Base-by-base conservation (phyloP, 2,113 vertebrate species). In the Callithrix jacchus region DNA sequence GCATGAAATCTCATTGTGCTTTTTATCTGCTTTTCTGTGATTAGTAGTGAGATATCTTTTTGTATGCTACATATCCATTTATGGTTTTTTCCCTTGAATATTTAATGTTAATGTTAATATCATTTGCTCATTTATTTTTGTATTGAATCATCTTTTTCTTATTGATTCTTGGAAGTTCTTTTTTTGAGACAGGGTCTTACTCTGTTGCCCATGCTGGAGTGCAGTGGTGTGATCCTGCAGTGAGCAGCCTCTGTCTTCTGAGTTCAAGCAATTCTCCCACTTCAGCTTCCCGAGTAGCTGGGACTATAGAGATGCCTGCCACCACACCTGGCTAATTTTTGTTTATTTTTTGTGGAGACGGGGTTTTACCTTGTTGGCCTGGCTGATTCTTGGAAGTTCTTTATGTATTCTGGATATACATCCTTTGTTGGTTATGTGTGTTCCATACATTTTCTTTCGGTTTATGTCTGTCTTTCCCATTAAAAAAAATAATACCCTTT, bases 61-160 rank as follows among this genome's bases (percentile, higher is more conserved):
- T 30, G 42, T 89, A 42, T 91, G 49, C 40, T 49, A 40, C 79
- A 49, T 91, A n/a, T 89, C 21, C 30, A 40, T 71, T 80, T 56
- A n/a, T 71, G 32, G 17, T 76, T 89, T n/a, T 56, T 12, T 4
- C 8, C 32, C 32, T 37, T 35, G 66, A 76, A 49, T 81, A 91
- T 58, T 91, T 91, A 37, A 61, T 87, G 66, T 91, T 91, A 37
- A 52, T 87, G 66, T 91, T 81, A 30, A 20, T 79, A 47, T 73
- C 32, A 88, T 77, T 76, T 76, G 79, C 20, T 56, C 58, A 20
- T 64, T 96, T 90, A 20, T 64, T 96, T 90, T 89, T 89, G n/a
- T 92, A 56, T 66, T 82, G 23, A 74, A 74, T 66, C 92, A 5
- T 74, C 45, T 79, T 89, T 70, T 71, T 95, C 56, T 89, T 73